These are phyloP conservation scores for Lingula anatina DNA, from an alignment of 2,888 invertebrate genomes.

Conservation along the genomic window DNA sequence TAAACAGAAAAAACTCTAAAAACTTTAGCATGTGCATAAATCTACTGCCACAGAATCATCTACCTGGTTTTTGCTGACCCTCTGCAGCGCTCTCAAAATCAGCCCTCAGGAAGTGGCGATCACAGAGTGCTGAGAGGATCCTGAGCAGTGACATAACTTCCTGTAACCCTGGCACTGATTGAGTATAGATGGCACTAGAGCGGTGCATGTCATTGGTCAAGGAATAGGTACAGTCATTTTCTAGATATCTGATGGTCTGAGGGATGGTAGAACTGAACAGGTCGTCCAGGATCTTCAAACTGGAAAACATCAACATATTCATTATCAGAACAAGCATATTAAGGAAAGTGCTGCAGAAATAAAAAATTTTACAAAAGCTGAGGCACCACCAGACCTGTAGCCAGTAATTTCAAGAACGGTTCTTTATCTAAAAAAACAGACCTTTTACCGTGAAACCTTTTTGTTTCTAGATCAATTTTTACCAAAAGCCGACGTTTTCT, in stretches of 20 bases:
- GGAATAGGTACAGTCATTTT: constrained; percentile 27
- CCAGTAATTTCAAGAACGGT: not conserved
- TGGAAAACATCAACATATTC: constrained; percentile 16
- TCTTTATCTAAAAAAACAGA: not conserved
- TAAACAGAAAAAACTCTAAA: no score
- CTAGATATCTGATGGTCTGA: constrained; percentile 38
- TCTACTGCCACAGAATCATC: no score
- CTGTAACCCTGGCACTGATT: constrained; percentile 29
- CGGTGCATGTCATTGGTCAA: constrained; percentile 27
- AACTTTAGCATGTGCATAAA: no score
- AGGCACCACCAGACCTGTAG: not conserved
- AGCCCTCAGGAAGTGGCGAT: constrained; percentile 34
- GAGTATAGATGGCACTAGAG: constrained; percentile 14
- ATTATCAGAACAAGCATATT: no score
- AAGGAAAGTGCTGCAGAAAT: no score
- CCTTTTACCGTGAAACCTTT: not conserved
- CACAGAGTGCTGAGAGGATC: constrained; percentile 38
- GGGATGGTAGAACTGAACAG: constrained; percentile 39
- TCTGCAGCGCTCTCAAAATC: constrained; percentile 31
- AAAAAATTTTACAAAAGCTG: not conserved
- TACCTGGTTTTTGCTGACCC: no score
- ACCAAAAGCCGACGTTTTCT: no score
- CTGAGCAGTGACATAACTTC: constrained; percentile 40
- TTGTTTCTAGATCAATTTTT: no score
- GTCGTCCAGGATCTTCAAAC: constrained; percentile 37